A percentile compares a stretch with the other conserved stretches of the same genome.
These are phyloP conservation scores for Rhodinocichla rosea DNA, from an alignment of 2,113 vertebrate genomes.

Conservation along the genomic window DNA sequence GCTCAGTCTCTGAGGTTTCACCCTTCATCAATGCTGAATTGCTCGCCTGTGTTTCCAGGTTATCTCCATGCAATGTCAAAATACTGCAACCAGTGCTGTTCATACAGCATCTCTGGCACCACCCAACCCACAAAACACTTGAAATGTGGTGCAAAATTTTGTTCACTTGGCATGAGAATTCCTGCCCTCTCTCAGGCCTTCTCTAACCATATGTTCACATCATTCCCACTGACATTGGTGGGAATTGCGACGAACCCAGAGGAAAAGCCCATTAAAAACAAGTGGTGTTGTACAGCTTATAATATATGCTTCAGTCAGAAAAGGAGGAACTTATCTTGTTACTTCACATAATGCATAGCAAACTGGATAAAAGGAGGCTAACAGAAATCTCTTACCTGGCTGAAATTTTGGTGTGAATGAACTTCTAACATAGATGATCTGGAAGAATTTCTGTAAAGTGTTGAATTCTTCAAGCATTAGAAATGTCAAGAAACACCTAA, in stretches of 20 bases:
- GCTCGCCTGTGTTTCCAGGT: neutral
- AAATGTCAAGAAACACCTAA: neutral
- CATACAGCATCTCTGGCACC: neutral
- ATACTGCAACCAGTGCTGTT: conserved; percentile 33
- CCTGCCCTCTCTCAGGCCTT: conserved; percentile 9
- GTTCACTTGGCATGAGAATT: conserved; percentile 30
- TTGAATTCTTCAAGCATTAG: neutral
- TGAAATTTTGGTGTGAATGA: neutral
- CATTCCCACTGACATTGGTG: conserved; percentile 30
- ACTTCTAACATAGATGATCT: neutral
- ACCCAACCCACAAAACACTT: neutral
- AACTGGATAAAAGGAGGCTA: neutral
- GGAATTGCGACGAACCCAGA: neutral
- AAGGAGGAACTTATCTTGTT: neutral
- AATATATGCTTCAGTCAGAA: conserved; percentile 6
- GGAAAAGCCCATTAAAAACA: conserved; percentile 20
- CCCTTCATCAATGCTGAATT: neutral
- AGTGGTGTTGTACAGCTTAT: neutral
- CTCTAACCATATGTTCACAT: conserved; percentile 52
- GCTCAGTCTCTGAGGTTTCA: neutral
- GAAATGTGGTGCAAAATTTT: conserved; percentile 27
- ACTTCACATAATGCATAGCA: neutral
- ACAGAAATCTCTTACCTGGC: neutral
- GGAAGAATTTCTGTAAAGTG: neutral
- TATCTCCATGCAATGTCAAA: neutral